Evolutionary conservation across 2,888 invertebrate species (phyloP).

Genomic region (Blera fallax): DNA sequence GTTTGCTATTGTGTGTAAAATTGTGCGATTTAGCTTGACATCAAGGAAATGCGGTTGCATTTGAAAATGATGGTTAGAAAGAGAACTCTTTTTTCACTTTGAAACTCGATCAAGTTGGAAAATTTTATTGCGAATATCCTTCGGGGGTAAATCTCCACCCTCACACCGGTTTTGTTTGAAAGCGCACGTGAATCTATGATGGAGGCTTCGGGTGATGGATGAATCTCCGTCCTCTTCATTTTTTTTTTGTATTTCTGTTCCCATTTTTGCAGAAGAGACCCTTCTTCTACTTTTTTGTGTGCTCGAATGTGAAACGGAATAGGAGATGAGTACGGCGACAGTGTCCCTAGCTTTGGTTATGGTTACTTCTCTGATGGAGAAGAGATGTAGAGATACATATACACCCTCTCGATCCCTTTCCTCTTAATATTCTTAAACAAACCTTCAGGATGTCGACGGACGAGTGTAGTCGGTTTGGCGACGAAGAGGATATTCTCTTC

Average conservation of each 20-base stretch:
- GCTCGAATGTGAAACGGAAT: conserved; percentile 66
- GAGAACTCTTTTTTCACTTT: conserved; percentile 24
- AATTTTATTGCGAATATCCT: conserved; percentile 60
- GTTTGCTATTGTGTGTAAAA: conserved; percentile 52
- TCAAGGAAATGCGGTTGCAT: conserved; percentile 71
- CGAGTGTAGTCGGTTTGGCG: conserved; percentile 52
- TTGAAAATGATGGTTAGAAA: conserved; percentile 57
- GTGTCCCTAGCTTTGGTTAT: conserved; percentile 45
- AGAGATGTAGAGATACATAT: conserved; percentile 35
- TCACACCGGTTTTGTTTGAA: conserved; percentile 32
- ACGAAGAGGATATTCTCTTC: conserved; percentile 47
- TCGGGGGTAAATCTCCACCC: neutral
- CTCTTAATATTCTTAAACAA: conserved; percentile 69
- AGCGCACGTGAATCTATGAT: conserved; percentile 49
- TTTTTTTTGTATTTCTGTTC: conserved; percentile 39
- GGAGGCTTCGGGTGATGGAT: conserved; percentile 67
- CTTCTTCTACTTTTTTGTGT: conserved; percentile 34
- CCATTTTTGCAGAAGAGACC: conserved; percentile 53
- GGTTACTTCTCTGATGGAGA: conserved; percentile 39
- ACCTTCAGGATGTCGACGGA: conserved; percentile 50
- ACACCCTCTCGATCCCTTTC: conserved; percentile 33
- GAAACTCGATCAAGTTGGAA: conserved; percentile 64
- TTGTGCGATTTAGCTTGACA: conserved; percentile 41
- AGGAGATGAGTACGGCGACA: conserved; percentile 68
- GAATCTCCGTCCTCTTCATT: conserved; percentile 41